Evolutionary conservation across 1,140 invertebrate genomes (phyloP), one percentile per base, ranked within the genome.

Genomic region (Spodoptera litura): DNA sequence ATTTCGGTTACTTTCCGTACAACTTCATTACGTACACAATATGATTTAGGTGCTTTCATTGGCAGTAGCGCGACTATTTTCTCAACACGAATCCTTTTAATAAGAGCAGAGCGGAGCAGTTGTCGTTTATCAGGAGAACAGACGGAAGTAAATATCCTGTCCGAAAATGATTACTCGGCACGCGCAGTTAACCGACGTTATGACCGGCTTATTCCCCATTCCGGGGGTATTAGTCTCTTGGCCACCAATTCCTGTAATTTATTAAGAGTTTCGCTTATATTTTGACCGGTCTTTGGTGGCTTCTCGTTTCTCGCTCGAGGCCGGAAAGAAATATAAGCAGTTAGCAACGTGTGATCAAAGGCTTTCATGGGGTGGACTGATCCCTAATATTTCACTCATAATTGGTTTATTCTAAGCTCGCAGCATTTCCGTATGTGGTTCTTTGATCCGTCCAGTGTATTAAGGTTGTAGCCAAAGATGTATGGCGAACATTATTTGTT

Each of bases 361-460:
- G 90, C 89, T 87, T 84, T 89, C 87, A 86, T 85, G 78, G 78
- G 79, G 73, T 84, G 85, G 84, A 84, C 87, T 93, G 93, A 94
- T 94, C 93, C 93, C 93, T 93, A 94, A 94, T 94, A 94, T 94
- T 94, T 94, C 91, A 92, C 91, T 94, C 91, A 94, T 94, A 94
- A 94, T 94, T 94, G 93, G 93, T 94, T 94, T 94, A 94, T 94
- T 92, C 93, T 94, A 94, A 93, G 93, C 93, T 93, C 83, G 81
- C 88, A 88, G 89, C 89, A 87, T 87, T 91, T 90, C 91, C 91
- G 91, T 94, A 88, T 93, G 91, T 91, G 88, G 78, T 83, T 89
- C 88, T 94, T 94, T 94, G 93, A 94, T 94, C 93, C 92, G 89
- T 78, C 85, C 88, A 91, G 78, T 94, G 91, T 94, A 94, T 94